phyloP scores from a whole-genome alignment of 2,113 vertebrate species.

The Willisornis vidua region DNA sequence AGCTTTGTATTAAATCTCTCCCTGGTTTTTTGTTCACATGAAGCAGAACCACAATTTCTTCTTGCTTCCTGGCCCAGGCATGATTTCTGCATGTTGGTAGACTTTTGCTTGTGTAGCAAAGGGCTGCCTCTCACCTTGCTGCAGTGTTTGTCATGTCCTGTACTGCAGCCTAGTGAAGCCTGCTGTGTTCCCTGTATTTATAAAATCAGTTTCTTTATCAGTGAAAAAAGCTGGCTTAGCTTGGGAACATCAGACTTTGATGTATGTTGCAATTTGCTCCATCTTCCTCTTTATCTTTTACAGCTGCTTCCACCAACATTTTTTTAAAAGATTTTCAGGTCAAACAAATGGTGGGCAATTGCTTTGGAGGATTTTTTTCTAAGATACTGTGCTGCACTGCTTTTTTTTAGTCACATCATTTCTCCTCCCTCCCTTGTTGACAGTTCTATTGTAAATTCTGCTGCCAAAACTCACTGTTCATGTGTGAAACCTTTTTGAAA shows the following conservation, averaged over 20 bases:
- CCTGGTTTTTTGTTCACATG: not conserved
- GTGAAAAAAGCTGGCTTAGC: not conserved
- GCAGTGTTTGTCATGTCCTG: not conserved
- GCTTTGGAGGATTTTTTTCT: not conserved
- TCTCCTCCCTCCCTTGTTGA: not conserved
- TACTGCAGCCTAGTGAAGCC: not conserved
- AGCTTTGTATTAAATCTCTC: not conserved
- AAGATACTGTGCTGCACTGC: not conserved
- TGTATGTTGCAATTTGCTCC: not conserved
- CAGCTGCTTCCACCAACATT: not conserved
- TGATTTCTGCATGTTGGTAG: not conserved
- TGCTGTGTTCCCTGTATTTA: not conserved
- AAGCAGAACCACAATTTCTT: not conserved
- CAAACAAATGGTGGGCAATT: not conserved
- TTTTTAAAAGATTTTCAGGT: not conserved
- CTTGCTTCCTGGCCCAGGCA: not conserved
- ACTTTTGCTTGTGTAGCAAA: not conserved
- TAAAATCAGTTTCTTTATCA: constrained; percentile 13
- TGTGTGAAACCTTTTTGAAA: not conserved
- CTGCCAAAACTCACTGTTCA: not conserved
- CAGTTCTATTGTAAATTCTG: not conserved
- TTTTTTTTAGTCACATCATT: not conserved
- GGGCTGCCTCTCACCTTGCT: not conserved
- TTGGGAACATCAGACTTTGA: not conserved
- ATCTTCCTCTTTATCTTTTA: not conserved